phyloP scores from a whole-genome alignment of 2,888 invertebrate genomes.

The Adineta ricciae region DNA sequence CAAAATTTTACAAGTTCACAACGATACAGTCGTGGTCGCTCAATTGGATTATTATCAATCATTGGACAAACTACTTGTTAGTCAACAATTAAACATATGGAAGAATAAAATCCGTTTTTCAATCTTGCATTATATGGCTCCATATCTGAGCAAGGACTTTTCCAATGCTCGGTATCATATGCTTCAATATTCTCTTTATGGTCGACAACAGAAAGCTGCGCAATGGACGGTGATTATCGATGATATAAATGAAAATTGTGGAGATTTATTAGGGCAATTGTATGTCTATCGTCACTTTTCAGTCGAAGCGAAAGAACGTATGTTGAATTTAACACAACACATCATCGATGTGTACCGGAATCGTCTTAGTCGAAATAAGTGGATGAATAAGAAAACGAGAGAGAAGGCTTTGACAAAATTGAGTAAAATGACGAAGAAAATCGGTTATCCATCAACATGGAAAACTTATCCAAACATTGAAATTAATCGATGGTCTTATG shows the following conservation, averaged over 20 bases:
- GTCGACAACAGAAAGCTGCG: background rate
- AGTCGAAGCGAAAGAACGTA: conserved; percentile 69
- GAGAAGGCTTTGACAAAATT: conserved; percentile 49
- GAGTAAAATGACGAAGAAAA: conserved; percentile 67
- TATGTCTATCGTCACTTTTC: conserved; percentile 80
- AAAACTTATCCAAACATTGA: conserved; percentile 22
- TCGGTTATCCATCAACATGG: conserved; percentile 51
- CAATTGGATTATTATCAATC: background rate
- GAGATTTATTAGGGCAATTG: conserved; percentile 60
- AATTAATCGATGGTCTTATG: background rate
- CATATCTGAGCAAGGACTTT: background rate
- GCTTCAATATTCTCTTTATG: background rate
- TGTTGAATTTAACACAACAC: conserved; percentile 37
- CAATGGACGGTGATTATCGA: background rate
- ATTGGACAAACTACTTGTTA: background rate
- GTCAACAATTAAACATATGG: background rate
- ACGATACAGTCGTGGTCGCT: background rate
- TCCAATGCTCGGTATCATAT: background rate
- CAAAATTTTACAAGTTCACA: background rate
- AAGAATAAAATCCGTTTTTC: background rate
- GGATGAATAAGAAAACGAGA: conserved; percentile 79
- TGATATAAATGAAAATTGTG: background rate
- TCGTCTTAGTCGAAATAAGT: conserved; percentile 62
- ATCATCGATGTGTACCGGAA: background rate
- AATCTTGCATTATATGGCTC: background rate